These are phyloP conservation scores for Oligia latruncula DNA, from an alignment of 2,888 invertebrate genomes.

Conservation along the genomic window DNA sequence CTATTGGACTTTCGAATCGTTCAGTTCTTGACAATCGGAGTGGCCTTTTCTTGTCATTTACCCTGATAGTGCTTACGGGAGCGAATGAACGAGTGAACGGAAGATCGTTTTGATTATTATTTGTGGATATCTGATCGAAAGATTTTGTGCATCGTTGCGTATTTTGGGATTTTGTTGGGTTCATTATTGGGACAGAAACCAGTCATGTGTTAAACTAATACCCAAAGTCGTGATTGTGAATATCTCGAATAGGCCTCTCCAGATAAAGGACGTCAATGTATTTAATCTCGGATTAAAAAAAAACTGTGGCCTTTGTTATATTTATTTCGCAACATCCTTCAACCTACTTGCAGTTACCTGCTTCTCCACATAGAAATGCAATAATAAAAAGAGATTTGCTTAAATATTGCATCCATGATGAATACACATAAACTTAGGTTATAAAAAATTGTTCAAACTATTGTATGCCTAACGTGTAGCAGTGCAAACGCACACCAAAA, in stretches of 20 bases:
- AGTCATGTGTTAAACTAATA: not conserved
- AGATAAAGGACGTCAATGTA: not conserved
- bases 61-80: conserved; percentile 34
- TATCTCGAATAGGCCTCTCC: not conserved
- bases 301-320: not conserved
- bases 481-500: too few relatives aligned
- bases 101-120: conserved; percentile 31
- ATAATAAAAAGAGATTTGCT: too few relatives aligned
- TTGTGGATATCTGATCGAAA: conserved; percentile 13
- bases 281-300: not conserved
- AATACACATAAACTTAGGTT: too few relatives aligned
- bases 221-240: not conserved
- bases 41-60: conserved; percentile 51
- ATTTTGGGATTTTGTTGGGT: not conserved
- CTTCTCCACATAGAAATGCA: too few relatives aligned
- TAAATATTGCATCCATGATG: too few relatives aligned
- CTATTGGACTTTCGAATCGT: conserved; percentile 41
- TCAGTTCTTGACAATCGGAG: conserved; percentile 43
- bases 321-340: not conserved
- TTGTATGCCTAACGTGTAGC: too few relatives aligned
- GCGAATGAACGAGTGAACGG: conserved; percentile 26
- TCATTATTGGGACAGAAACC: not conserved
- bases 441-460: too few relatives aligned
- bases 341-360: not conserved
- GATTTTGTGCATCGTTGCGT: not conserved